Evolutionary conservation across 92 coral and sea anemone species (phyloP), one percentile per base, ranked within the genome.

Genomic region (Anthopleura xanthogrammica): DNA sequence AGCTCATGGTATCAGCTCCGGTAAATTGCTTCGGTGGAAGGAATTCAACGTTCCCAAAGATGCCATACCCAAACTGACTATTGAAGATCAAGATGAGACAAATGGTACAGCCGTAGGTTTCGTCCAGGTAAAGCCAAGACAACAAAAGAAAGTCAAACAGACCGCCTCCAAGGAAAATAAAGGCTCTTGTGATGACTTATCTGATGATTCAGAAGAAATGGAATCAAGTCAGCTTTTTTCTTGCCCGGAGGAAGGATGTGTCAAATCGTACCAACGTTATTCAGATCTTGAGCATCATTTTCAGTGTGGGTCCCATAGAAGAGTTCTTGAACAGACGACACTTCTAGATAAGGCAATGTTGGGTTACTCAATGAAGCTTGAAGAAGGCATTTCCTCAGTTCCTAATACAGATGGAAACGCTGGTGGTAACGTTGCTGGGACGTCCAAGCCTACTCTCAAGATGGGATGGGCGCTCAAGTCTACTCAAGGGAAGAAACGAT

Each of bases 221-320:
- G 81, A 72, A 5, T 12, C 65, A 0, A 19, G 16, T 60, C 55
- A 77, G 36, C 64, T 81, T 82, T 89, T 89, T 46, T 24, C 77
- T 75, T 88, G 86, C 41, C 91, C 83, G 52, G 91, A 85, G 62
- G 91, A 89, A n/a, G 88, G 86, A 52, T 89, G 91, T 70, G 55
- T 82, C 71, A 89, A 80, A 52, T 80, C 86, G 2, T 80, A 60
- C 83, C 88, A 85, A 77, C 60, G 79, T 6, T 77, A 75, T 42
- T 76, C 57, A 16, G 78, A 86, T n/a, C 83, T 85, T 9, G 60
- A 75, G 72, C 79, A 89, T 24, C 92, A 89, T 54, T 52, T 89
- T 23, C 87, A 89, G 57, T 81, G 84, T 42, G 89, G 87, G 36
- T 68, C 24, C 81, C 92, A 89, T 50, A 78, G 81, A 75, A 43